These are phyloP conservation scores for Luscinia luscinia DNA, from an alignment of 2,797 vertebrate species.

Conservation along the genomic window DNA sequence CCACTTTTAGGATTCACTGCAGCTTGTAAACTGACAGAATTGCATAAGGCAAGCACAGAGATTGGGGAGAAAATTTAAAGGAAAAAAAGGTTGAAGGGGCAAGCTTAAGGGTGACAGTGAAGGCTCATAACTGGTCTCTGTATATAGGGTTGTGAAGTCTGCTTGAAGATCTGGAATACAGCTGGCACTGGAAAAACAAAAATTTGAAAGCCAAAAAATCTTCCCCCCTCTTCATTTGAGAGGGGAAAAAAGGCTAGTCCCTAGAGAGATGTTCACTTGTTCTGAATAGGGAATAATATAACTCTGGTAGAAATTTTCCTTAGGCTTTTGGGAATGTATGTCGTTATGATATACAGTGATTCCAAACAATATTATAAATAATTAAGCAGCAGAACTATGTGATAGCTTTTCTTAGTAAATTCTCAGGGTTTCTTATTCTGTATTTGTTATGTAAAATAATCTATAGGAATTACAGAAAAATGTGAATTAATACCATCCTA, in stretches of 20 bases:
- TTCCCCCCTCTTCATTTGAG: accelerated
- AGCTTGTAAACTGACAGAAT: background rate
- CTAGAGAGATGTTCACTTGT: background rate
- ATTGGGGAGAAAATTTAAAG: background rate
- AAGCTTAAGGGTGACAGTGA: background rate
- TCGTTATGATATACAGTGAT: background rate
- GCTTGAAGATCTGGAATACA: background rate
- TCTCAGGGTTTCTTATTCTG: background rate
- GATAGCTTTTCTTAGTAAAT: background rate
- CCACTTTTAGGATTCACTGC: background rate
- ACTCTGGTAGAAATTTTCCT: background rate
- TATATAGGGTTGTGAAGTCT: background rate
- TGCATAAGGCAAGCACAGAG: background rate
- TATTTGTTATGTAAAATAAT: background rate
- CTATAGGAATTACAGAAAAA: background rate
- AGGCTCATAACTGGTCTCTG: background rate
- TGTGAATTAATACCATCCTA: background rate
- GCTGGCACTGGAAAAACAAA: background rate
- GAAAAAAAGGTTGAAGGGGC: background rate
- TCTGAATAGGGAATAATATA: background rate
- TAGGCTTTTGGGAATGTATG: background rate
- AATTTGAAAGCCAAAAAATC: background rate
- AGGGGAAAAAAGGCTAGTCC: background rate
- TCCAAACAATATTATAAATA: background rate
- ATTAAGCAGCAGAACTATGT: background rate